Evolutionary conservation across 2,888 invertebrate genomes (phyloP).

Genomic region (Dendrolimus houi): DNA sequence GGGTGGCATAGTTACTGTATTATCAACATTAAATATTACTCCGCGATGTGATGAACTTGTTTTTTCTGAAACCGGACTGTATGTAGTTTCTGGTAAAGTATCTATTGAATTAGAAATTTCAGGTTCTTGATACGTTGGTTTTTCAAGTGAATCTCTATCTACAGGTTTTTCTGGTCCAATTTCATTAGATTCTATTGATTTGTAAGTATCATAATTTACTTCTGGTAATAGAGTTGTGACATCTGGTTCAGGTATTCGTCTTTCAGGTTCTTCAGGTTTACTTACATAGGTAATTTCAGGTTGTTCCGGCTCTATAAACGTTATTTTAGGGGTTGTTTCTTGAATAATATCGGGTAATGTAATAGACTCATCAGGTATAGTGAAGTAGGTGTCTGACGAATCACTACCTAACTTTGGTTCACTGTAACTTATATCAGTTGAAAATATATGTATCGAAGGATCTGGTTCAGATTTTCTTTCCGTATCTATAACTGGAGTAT

Average conservation of each 20-base stretch:
- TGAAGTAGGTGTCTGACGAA: neutral
- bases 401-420: constrained; percentile 13
- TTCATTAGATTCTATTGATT: constrained; percentile 14
- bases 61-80: constrained; percentile 21
- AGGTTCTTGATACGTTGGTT: neutral
- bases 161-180: constrained; percentile 7
- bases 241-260: constrained; percentile 4
- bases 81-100: constrained; percentile 23
- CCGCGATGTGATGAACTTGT: constrained; percentile 17
- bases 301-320: constrained; percentile 4
- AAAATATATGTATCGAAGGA: constrained; percentile 4
- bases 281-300: constrained; percentile 13
- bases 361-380: constrained; percentile 10
- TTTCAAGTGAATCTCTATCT: constrained; percentile 7
- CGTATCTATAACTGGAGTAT: neutral
- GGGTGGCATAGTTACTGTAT: constrained; percentile 26
- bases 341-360: constrained; percentile 7
- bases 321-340: neutral
- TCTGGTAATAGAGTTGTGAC: constrained; percentile 11
- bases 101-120: constrained; percentile 3
- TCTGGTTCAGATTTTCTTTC: constrained; percentile 5
- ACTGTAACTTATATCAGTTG: constrained; percentile 12
- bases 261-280: neutral
- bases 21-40: constrained; percentile 32
- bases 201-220: constrained; percentile 9